Conservation (phyloP, 1,140 invertebrate genomes). For the Heterodera carotae region DNA sequence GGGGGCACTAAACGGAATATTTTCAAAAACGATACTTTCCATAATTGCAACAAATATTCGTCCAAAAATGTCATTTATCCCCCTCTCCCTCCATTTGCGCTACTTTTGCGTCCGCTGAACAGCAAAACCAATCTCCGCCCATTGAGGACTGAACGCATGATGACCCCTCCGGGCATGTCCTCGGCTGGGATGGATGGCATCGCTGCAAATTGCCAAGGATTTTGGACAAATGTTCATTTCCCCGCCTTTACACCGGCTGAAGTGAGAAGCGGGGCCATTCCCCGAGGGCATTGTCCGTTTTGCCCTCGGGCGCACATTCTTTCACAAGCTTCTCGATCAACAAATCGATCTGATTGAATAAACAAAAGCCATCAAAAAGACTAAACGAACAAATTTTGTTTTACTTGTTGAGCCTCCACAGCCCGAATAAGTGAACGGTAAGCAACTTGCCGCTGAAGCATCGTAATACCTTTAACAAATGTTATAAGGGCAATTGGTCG, state of each 20-base stretch:
- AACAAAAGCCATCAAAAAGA: not conserved
- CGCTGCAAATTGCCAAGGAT: not conserved
- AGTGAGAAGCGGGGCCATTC: conserved; percentile 58
- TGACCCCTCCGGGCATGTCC: conserved; percentile 45
- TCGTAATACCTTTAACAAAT: conserved; percentile 58
- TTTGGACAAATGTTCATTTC: not conserved
- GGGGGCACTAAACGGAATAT: conserved; percentile 55
- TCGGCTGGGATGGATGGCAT: conserved; percentile 11
- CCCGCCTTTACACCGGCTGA: conserved; percentile 38
- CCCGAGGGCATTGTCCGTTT: conserved; percentile 59
- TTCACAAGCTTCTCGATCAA: conserved; percentile 52
- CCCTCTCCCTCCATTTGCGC: not conserved
- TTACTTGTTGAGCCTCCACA: conserved; percentile 60
- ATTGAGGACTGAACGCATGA: conserved; percentile 59
- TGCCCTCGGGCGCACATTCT: conserved; percentile 43
- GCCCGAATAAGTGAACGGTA: conserved; percentile 66
- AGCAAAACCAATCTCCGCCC: conserved; percentile 55
- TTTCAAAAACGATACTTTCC: not conserved
- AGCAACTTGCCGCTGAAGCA: conserved; percentile 61
- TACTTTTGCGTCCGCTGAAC: conserved; percentile 33
- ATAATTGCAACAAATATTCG: not conserved
- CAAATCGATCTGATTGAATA: conserved; percentile 40
- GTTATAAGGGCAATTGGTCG: not conserved
- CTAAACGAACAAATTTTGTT: not conserved
- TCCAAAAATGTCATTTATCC: no score